A percentile compares a stretch with the other conserved stretches of the same genome.
Conservation (phyloP, 2,797 vertebrate species). For the Acanthis flammea region DNA sequence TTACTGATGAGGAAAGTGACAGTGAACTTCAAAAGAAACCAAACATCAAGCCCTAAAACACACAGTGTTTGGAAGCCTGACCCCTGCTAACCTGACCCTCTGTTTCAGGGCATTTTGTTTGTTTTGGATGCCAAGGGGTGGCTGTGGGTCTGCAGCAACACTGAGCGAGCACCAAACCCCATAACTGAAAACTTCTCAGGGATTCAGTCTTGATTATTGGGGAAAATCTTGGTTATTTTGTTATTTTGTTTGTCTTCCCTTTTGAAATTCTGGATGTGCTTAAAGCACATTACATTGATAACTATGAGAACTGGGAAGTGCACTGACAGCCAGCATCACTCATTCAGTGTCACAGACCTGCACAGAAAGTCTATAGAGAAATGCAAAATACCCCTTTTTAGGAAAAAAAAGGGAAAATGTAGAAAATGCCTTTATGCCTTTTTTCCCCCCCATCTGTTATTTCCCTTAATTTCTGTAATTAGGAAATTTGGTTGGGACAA, state of each 20-base stretch:
- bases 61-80: not conserved
- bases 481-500: not conserved
- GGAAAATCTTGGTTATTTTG: not conserved
- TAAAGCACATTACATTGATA: not conserved
- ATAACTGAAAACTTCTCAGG: not conserved
- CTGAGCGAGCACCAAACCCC: not conserved
- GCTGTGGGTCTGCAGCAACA: not conserved
- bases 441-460: not conserved
- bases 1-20: not conserved
- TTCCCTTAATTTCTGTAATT: not conserved
- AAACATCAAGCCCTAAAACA: not conserved
- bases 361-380: not conserved
- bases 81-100: not conserved
- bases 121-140: not conserved
- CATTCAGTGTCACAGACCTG: not conserved
- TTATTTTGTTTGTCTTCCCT: not conserved
- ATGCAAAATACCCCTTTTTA: not conserved
- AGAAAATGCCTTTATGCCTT: not conserved
- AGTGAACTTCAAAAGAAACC: constrained; percentile 27
- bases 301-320: not conserved
- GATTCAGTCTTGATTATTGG: not conserved
- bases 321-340: not conserved
- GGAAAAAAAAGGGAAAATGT: not conserved
- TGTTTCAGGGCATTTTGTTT: not conserved
- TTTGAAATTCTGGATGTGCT: not conserved